Evolutionary conservation across 2,797 vertebrate genomes (phyloP), one percentile per base, ranked within the genome.

Genomic region (Oryzias sinensis): DNA sequence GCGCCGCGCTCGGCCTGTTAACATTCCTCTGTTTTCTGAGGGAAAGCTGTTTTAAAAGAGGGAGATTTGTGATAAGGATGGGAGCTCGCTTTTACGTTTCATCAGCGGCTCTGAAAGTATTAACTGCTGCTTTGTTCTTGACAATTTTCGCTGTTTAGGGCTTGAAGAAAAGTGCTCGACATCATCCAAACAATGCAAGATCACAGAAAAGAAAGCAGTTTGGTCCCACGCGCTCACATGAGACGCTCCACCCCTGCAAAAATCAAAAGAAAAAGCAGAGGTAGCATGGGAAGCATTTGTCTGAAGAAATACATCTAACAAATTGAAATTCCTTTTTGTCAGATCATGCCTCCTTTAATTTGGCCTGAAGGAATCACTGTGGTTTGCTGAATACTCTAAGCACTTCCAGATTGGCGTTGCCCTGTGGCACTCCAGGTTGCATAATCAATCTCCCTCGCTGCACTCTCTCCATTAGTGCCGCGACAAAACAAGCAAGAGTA

Each of bases 381-480:
- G 78, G 82, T 77, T 85, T 25, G 59, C 45, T 69, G 72, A 62
- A 14, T 73, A 74, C 76, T 77, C 62, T 88, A 90, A 90, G 80
- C 85, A 78, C 73, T 89, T 89, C 88, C 89, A 90, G 89, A 89
- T 87, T 88, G 77, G 64, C 83, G 77, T 79, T 90, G 88, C 88
- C 88, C 88, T 78, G 84, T 88, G 89, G 89, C 89, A 86, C 80
- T 83, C 65, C 72, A 77, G 73, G 82, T 84, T 86, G 87, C 79
- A 87, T 89, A 83, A 87, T 88, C 87, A 91, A 91, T 91, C 87
- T 90, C 85, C 55, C 85, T 78, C 70, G 24, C 59, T 70, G 76
- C 65, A 27, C 51, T 74, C 77, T 72, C 70, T 70, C 80, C 83
- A 81, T 86, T 80, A 83, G 78, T 14, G 50, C 62, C 11, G 62